Base-by-base conservation (phyloP, 1,140 invertebrate species). In the Mylabris phalerata region DNA sequence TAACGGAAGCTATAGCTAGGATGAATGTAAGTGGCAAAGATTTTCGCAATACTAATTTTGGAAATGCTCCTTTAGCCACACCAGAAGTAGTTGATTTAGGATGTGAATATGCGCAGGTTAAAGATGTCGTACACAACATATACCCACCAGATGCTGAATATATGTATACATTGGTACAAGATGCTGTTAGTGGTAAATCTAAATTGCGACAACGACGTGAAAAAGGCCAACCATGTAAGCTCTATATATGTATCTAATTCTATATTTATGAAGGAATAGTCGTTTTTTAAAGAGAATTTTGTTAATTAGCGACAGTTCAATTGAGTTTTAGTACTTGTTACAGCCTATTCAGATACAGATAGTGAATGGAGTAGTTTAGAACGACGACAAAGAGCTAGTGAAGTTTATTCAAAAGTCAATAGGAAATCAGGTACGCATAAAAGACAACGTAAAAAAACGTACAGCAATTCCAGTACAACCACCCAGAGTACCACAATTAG, bases 341-440 rank as follows among this genome's bases (percentile, higher is more conserved):
- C 38, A 54, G 51, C 86, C 46, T 89, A 89, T 72, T 90, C 87
- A 26, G 90, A 93, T 71, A 91, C 89, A 13, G 90, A 93, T 71
- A 93, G 89, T 64, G 92, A 93, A 54, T 88, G 86, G 74, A 91
- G 88, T 68, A 90, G 89, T 44, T 73, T 87, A 45, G 90, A 92
- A 70, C 77, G 87, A 56, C 78, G 87, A 41, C 77, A 79, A 61
- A 74, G 81, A 66, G 82, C 83, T 60, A 82, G 82, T 41, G 87
- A 86, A 60, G 78, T 81, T 4, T 79, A 84, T 59, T 75, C 77
- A 11, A 85, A 86, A 71, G 80, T 81, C 24, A 86, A 80, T 65
- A 82, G 85, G 61, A 91, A 87, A 68, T 79, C 84, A 9, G 83
- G 82, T 24, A 82, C 86, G n/a, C 88, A 89, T 71, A 90, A 90